These are phyloP conservation scores for Drosophila kikkawai DNA, from an alignment of 1,140 invertebrate species.

Conservation along the genomic window DNA sequence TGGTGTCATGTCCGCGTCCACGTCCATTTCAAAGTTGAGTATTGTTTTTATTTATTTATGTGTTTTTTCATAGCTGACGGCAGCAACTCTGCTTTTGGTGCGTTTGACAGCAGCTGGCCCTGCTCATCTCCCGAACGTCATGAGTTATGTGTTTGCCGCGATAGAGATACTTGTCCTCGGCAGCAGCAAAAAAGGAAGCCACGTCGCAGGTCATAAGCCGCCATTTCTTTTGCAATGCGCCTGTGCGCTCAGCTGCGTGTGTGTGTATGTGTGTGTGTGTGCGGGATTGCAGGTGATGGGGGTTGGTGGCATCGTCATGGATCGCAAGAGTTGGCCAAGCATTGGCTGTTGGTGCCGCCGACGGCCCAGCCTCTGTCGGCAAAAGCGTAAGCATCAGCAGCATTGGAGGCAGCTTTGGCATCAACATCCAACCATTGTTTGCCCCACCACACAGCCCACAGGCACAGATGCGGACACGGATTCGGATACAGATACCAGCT, in stretches of 20 bases:
- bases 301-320: conserved; percentile 56
- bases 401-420: conserved; percentile 21
- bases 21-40: conserved; percentile 21
- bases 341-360: conserved; percentile 52
- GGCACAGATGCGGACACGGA: conserved; percentile 8
- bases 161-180: conserved; percentile 39
- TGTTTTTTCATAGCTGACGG: conserved; percentile 59
- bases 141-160: conserved; percentile 64
- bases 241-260: conserved; percentile 63
- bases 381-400: conserved; percentile 44
- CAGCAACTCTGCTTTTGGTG: conserved; percentile 47
- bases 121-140: conserved; percentile 69
- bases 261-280: conserved; percentile 30
- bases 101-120: conserved; percentile 64
- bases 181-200: conserved; percentile 14
- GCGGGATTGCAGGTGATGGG: conserved; percentile 22
- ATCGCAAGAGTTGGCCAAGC: conserved; percentile 57
- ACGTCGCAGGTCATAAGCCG: conserved; percentile 47
- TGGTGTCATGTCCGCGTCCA: not conserved
- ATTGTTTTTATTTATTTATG: conserved; percentile 71
- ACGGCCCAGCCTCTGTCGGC: conserved; percentile 66
- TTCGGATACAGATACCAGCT: conserved; percentile 29
- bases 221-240: conserved; percentile 78
- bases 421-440: conserved; percentile 65
- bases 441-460: conserved; percentile 58